phyloP scores from a whole-genome alignment of 2,888 invertebrate genomes.

The Cheilosia vernalis region DNA sequence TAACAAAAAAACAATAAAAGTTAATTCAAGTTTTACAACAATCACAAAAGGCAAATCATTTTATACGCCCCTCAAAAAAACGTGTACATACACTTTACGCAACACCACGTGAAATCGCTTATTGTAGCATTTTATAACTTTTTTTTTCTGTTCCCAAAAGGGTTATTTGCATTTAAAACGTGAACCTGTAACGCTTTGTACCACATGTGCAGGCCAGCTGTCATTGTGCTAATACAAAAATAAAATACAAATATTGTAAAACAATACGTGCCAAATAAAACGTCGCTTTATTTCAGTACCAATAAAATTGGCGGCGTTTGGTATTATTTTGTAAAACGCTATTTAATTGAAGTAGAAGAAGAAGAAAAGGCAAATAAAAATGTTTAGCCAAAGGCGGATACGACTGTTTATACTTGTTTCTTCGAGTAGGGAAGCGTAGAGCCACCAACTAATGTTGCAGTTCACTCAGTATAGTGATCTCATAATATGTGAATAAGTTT shows the following conservation, averaged over 20 bases:
- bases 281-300: background rate
- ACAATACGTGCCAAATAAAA: conserved; percentile 1
- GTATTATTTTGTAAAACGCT: conserved; percentile 15
- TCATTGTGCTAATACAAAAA: background rate
- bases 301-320: no score
- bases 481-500: background rate
- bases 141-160: no score
- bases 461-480: background rate
- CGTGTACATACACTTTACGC: no score
- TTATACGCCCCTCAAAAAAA: no score
- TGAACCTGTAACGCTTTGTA: background rate
- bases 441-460: conserved; percentile 9
- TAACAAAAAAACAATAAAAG: no score
- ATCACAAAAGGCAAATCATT: no score
- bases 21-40: no score
- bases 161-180: no score
- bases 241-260: background rate
- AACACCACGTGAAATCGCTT: no score
- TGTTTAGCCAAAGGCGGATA: conserved; percentile 40
- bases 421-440: conserved; percentile 1
- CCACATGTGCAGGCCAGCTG: background rate
- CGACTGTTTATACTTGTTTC: conserved; percentile 7
- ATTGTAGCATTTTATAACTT: no score
- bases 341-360: conserved; percentile 26
- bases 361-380: conserved; percentile 17